phyloP scores from a whole-genome alignment of 2,888 invertebrate genomes.

The Hypena proboscidalis region DNA sequence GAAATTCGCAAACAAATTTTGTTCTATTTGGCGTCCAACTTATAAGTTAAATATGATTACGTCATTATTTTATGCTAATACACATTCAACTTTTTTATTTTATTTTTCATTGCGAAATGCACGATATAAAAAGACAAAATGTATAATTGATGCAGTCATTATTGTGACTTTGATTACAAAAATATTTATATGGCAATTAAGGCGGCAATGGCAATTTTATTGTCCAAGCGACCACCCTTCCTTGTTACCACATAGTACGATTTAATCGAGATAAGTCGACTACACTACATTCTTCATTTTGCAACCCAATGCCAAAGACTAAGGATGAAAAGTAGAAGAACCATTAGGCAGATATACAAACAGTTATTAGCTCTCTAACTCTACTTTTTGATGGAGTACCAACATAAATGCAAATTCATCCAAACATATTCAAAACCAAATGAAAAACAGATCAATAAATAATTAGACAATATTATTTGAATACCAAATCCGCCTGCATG shows the following conservation, averaged over 20 bases:
- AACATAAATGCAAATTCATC: too few species aligned
- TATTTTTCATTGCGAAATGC: not conserved
- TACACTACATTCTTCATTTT: slow-evolving; percentile 75
- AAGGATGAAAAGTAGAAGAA: slow-evolving; percentile 16
- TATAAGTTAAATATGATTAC: not conserved
- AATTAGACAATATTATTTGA: too few species aligned
- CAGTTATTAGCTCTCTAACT: too few species aligned
- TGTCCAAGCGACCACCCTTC: slow-evolving; percentile 69
- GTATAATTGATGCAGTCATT: not conserved
- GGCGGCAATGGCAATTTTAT: slow-evolving; percentile 70
- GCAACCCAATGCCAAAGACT: slow-evolving; percentile 66
- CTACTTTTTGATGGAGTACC: too few species aligned
- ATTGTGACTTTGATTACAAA: slow-evolving; percentile 21
- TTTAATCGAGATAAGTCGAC: slow-evolving; percentile 74
- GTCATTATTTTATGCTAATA: not conserved
- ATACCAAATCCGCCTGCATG: too few species aligned
- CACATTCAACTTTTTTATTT: not conserved
- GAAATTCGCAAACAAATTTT: slow-evolving; percentile 26
- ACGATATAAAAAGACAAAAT: not conserved
- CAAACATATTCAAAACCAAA: too few species aligned
- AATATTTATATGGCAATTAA: slow-evolving; percentile 55
- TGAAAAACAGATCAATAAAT: too few species aligned
- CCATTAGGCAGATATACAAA: not conserved
- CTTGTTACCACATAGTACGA: slow-evolving; percentile 73
- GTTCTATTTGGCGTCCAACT: slow-evolving; percentile 2